Evolutionary conservation across 2,888 invertebrate species (phyloP).

Genomic region (Drosophila pseudotakahashii): DNA sequence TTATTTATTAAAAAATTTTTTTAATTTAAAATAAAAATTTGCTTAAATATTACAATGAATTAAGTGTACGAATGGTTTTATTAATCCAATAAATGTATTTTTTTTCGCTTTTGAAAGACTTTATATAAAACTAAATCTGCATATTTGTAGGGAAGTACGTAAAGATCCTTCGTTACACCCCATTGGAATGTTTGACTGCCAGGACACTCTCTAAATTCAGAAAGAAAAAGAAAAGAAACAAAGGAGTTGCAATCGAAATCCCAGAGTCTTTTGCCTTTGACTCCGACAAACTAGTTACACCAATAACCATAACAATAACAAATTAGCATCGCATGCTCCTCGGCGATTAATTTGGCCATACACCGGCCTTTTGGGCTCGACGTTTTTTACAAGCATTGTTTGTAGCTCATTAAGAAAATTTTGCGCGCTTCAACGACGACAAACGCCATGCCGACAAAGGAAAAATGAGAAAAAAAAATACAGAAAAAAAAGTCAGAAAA

Average conservation of each 20-base stretch:
- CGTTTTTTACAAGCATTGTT: slow-evolving; percentile 62
- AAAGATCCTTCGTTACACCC: not conserved
- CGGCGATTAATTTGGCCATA: slow-evolving; percentile 64
- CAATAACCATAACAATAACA: slow-evolving; percentile 68
- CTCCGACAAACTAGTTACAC: slow-evolving; percentile 41
- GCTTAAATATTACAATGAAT: too few species aligned
- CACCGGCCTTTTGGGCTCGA: slow-evolving; percentile 15
- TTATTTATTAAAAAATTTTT: too few species aligned
- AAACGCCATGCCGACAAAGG: slow-evolving; percentile 49
- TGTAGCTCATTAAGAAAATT: slow-evolving; percentile 75
- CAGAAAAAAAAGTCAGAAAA: not conserved
- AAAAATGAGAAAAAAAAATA: slow-evolving; percentile 12
- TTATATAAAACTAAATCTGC: too few species aligned
- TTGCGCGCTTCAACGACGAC: slow-evolving; percentile 66
- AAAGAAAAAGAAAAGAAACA: too few species aligned
- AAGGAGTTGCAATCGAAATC: slow-evolving; percentile 9
- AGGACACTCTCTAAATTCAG: not conserved
- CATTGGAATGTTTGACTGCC: not conserved
- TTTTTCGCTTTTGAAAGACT: too few species aligned
- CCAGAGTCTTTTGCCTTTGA: not conserved
- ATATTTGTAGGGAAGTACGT: too few species aligned
- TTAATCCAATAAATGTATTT: too few species aligned
- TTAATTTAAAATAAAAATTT: too few species aligned
- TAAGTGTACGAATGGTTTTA: too few species aligned
- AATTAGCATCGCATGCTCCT: slow-evolving; percentile 71